Base-by-base conservation (phyloP, 2,888 invertebrate species). In the Rhagium mordax region DNA sequence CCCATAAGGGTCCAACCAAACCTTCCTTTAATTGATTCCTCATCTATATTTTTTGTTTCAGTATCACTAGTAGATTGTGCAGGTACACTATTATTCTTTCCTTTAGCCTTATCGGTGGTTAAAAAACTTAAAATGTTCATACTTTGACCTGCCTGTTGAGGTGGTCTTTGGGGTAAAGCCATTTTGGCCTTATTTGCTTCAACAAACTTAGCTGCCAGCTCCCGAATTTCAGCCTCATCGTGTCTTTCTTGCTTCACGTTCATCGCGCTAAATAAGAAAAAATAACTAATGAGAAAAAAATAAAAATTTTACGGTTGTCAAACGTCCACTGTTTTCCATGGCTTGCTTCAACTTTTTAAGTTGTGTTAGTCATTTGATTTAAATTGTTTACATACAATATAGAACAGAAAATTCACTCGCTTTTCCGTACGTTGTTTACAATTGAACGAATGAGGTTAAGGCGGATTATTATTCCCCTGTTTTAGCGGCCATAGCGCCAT, bases 1-100 rank as follows among this genome's bases (percentile, higher is more conserved):
- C 96, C 96, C 62, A 98, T 92, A 81, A 93, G 93, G 74, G 94
- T 94, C 98, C 98, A 98, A 66, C 97, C 97, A 87, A 98, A 98
- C 83, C 95, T 92, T 49, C 95, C 94, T 82, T 93, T 92, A 85
- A 93, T 92, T 72, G 94, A 94, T 78, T 94, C 93, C 82, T 95
- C 95, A 84, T 95, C 95, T 1, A 86, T 82, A 51, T 81, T 81
- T 64, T 81, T 82, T 2, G 76, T 70, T 27, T 82, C 84, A n/a
- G 69, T 64, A 60, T 79, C 81, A 88, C 88, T 13, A 88, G 51
- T 57, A 51, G 55, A 21, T 83, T 82, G 81, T 75, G 89, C 89
- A 8, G 92, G 88, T 65, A 61, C 18, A 61, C 68, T 74, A n/a
- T 59, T 59, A 57, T 71, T 72, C 68, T 82, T 81, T 29, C 68